These are phyloP conservation scores for Palythoa caribaeorum DNA, from an alignment of 92 coral and sea anemone species.

Conservation along the genomic window DNA sequence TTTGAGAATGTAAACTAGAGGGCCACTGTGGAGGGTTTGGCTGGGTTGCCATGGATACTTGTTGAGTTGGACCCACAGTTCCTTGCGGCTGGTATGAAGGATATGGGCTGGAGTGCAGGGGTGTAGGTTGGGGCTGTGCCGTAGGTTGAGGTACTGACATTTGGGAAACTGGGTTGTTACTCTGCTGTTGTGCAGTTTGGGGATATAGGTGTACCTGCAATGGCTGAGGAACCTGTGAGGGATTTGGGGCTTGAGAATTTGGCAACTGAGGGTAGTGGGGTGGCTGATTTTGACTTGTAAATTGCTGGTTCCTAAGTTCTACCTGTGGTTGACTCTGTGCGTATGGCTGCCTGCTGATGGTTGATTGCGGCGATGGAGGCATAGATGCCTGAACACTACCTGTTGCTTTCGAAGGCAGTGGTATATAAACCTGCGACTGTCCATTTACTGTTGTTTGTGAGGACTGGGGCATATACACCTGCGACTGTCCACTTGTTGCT, in stretches of 20 bases:
- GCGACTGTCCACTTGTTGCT: background rate
- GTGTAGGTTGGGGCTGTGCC: conserved; percentile 2
- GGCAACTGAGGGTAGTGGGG: conserved; percentile 24
- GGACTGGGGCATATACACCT: background rate
- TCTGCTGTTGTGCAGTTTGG: conserved; percentile 15
- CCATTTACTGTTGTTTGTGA: background rate
- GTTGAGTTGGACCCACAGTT: background rate
- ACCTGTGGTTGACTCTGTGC: conserved; percentile 35
- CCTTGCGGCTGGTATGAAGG: conserved; percentile 25
- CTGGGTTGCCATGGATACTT: background rate
- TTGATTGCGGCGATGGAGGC: background rate
- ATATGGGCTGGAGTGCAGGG: conserved; percentile 21
- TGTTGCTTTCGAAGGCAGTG: conserved; percentile 6
- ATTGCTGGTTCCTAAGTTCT: background rate
- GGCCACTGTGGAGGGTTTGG: conserved; percentile 37
- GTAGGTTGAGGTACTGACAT: conserved; percentile 24
- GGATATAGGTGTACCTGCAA: conserved; percentile 9
- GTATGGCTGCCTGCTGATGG: conserved; percentile 35
- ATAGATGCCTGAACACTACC: background rate
- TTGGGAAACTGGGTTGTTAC: background rate
- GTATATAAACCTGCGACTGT: conserved; percentile 21
- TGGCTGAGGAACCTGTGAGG: background rate
- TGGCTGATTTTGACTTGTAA: background rate
- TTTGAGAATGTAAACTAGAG: conserved; percentile 17
- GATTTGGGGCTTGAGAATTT: conserved; percentile 30